Evolutionary conservation across 2,797 vertebrate species (phyloP).

Genomic region (Carduelis carduelis): DNA sequence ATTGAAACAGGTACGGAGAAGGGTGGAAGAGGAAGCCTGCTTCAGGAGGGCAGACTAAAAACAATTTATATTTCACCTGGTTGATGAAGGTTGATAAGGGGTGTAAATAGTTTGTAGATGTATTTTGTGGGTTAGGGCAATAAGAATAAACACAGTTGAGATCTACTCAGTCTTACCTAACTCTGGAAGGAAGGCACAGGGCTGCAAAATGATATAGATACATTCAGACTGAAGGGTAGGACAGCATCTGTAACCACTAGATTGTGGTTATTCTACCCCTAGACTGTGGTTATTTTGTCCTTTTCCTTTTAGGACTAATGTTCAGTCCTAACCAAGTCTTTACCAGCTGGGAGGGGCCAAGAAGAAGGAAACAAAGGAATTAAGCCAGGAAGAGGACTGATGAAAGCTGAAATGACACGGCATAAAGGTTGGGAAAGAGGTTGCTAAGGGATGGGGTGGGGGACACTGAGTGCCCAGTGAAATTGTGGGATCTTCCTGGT

Average conservation of each 20-base stretch:
- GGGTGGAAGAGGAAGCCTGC: not conserved
- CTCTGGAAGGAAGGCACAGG: not conserved
- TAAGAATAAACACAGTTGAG: not conserved
- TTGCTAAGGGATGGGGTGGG: not conserved
- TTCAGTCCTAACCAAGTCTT: not conserved
- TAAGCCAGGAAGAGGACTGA: not conserved
- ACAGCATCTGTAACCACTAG: not conserved
- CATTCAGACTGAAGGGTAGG: not conserved
- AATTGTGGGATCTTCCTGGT: not conserved
- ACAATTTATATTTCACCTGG: not conserved
- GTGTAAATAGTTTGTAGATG: not conserved
- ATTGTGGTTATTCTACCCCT: not conserved
- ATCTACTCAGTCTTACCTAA: not conserved
- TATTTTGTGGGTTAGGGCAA: not conserved
- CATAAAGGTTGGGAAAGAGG: not conserved
- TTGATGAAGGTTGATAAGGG: not conserved
- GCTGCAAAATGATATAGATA: not conserved
- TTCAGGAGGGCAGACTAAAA: not conserved
- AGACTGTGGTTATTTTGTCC: not conserved
- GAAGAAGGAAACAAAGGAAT: not conserved
- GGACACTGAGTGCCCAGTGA: not conserved
- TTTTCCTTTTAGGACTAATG: not conserved
- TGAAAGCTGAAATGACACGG: not conserved
- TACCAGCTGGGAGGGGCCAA: rapidly evolving
- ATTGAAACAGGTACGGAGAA: not conserved